Evolutionary conservation across 2,113 vertebrate genomes (phyloP).

Genomic region (Petaurus breviceps): DNA sequence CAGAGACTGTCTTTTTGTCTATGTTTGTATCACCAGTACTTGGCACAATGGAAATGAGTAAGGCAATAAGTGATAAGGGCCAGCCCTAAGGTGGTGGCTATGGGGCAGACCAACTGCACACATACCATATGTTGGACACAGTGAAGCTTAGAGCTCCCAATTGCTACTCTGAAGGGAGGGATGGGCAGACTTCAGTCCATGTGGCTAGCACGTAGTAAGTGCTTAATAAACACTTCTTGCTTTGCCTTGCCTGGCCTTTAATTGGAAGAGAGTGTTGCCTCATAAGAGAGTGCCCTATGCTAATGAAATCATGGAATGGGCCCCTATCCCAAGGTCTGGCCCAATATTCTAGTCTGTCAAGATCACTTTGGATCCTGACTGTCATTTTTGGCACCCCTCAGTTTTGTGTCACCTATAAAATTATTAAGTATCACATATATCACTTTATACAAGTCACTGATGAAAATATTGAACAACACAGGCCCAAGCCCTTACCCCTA

Average conservation of each 20-base stretch:
- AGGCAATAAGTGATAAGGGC: neutral
- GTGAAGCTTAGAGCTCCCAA: neutral
- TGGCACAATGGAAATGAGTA: neutral
- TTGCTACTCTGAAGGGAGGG: neutral
- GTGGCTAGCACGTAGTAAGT: neutral
- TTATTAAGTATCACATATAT: neutral
- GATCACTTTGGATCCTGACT: neutral
- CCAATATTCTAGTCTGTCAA: neutral
- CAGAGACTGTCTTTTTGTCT: neutral
- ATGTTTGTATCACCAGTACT: neutral
- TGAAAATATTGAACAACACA: neutral
- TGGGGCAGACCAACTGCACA: neutral
- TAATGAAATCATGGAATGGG: neutral
- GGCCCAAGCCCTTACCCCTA: too few relatives aligned
- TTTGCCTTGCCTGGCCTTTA: too few relatives aligned
- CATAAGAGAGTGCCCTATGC: neutral
- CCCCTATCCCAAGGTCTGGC: neutral
- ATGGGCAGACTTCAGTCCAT: neutral
- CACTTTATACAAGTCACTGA: neutral
- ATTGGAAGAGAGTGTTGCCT: too few relatives aligned
- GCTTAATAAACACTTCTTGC: neutral
- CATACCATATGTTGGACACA: neutral
- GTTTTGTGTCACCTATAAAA: neutral
- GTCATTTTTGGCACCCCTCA: neutral
- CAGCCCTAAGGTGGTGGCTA: neutral